A percentile compares a stretch with the other conserved stretches of the same genome.
phyloP scores from a whole-genome alignment of 1,140 invertebrate species.

The Scaptomyza pallida region DNA sequence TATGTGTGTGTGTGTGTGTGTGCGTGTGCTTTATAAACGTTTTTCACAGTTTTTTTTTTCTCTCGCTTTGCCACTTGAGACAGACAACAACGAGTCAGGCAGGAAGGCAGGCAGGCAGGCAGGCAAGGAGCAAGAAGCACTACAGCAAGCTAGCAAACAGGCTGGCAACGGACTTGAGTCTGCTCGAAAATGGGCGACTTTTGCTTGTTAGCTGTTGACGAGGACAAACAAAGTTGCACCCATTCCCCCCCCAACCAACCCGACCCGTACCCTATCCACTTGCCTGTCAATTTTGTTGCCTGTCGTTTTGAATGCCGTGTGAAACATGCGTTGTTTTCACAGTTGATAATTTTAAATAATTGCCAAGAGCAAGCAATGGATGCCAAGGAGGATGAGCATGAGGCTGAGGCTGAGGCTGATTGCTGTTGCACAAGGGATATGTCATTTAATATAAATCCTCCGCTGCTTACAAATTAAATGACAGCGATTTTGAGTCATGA shows the following conservation, averaged over 20 bases:
- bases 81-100: conserved; percentile 47
- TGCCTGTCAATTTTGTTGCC: conserved; percentile 34
- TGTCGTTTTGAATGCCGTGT: conserved; percentile 37
- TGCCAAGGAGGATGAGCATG: too few species aligned
- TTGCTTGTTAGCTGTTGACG: conserved; percentile 65
- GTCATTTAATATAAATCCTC: conserved; percentile 11
- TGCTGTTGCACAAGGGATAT: neutral
- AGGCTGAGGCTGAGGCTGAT: too few species aligned
- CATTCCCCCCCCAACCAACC: neutral
- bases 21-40: conserved; percentile 42
- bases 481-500: neutral
- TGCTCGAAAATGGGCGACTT: conserved; percentile 32
- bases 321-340: conserved; percentile 53
- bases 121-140: conserved; percentile 26
- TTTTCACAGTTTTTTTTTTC: conserved; percentile 32
- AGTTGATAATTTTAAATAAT: conserved; percentile 64
- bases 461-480: neutral
- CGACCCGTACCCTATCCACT: neutral
- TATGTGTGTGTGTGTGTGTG: conserved; percentile 14
- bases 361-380: conserved; percentile 20
- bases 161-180: conserved; percentile 4
- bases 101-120: neutral
- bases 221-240: conserved; percentile 48
- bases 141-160: neutral
- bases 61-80: conserved; percentile 49